A percentile compares a stretch with the other conserved stretches of the same genome.
Conservation (phyloP, 2,888 invertebrate species). For the Pseudococcus longispinus region DNA sequence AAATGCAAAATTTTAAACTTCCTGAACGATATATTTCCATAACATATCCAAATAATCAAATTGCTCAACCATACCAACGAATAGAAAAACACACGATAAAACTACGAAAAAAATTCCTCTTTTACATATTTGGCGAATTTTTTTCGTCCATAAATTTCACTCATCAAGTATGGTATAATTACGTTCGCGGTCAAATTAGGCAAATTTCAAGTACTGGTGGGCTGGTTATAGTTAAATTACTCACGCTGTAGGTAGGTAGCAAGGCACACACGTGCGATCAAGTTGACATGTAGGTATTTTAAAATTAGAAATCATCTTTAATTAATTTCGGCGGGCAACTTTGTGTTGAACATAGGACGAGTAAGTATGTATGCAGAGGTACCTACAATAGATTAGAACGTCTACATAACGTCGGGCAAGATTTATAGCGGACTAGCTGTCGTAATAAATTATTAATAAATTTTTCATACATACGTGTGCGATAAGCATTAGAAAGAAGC, state of each 20-base stretch:
- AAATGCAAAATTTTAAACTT: not conserved
- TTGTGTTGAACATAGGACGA: not conserved
- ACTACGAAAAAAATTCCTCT: not conserved
- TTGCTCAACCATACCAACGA: not conserved
- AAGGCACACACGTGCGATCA: not conserved
- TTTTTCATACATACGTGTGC: not conserved
- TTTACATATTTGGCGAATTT: not conserved
- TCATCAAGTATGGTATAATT: not conserved
- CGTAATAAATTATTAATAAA: slow-evolving; percentile 1
- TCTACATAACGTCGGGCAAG: not conserved
- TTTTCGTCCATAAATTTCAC: not conserved
- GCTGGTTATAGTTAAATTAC: not conserved
- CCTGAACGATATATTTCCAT: not conserved
- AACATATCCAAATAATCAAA: not conserved
- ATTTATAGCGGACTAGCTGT: not conserved
- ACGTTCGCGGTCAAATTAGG: not conserved
- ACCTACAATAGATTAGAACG: not conserved
- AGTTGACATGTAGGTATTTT: not conserved
- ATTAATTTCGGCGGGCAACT: not conserved
- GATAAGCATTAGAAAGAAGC: not conserved
- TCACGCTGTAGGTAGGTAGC: not conserved
- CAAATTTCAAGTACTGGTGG: not conserved
- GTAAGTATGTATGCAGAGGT: not conserved
- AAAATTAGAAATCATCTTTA: slow-evolving; percentile 4
- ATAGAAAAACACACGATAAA: not conserved